Percentiles rank a stretch among this genome's conserved stretches.
These are phyloP conservation scores for Eupithecia subumbrata DNA, from an alignment of 2,888 invertebrate genomes.

Conservation along the genomic window DNA sequence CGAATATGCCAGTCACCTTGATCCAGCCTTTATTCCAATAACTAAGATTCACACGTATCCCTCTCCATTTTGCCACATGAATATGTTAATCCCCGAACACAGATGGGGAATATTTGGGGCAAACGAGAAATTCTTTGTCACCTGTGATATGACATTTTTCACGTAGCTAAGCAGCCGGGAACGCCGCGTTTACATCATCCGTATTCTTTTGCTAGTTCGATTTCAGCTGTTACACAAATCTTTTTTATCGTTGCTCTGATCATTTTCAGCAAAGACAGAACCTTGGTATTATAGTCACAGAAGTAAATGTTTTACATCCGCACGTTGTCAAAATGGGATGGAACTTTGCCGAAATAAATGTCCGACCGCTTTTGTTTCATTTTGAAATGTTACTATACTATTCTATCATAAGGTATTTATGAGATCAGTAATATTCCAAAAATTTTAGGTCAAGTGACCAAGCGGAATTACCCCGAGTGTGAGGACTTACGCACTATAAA, in stretches of 20 bases:
- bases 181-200: conserved; percentile 13
- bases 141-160: conserved; percentile 53
- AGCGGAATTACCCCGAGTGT: no score
- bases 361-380: neutral
- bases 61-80: conserved; percentile 50
- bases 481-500: no score
- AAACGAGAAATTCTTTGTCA: conserved; percentile 52
- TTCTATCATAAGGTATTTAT: no score
- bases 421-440: no score
- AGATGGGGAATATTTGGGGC: conserved; percentile 52
- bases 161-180: conserved; percentile 20
- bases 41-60: conserved; percentile 46
- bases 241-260: neutral
- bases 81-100: conserved; percentile 59
- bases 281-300: neutral
- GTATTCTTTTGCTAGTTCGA: neutral
- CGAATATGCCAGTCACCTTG: conserved; percentile 29
- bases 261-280: neutral
- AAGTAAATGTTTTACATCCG: no score
- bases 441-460: no score
- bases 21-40: conserved; percentile 45
- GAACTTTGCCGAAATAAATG: neutral
- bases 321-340: neutral
- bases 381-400: neutral
- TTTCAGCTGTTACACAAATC: neutral